Evolutionary conservation across 2,113 vertebrate genomes (phyloP).

Genomic region (Orientallactaga bullata): DNA sequence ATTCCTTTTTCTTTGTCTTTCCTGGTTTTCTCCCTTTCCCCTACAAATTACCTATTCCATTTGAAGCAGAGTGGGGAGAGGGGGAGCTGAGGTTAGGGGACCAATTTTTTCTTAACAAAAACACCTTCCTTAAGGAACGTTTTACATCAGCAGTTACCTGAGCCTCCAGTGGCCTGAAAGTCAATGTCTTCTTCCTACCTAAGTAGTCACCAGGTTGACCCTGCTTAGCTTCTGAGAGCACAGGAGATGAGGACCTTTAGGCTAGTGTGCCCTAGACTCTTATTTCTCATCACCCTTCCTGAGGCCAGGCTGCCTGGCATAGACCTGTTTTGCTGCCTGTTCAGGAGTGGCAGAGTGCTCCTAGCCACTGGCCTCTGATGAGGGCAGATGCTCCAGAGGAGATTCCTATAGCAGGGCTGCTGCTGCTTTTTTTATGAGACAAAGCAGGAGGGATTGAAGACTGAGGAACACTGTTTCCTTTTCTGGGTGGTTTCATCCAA

Average conservation of each 20-base stretch:
- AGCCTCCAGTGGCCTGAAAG: background rate
- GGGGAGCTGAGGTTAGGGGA: background rate
- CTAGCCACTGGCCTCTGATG: background rate
- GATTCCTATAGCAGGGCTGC: conserved; percentile 21
- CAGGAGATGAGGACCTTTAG: background rate
- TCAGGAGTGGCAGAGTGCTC: background rate
- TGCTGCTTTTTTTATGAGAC: background rate
- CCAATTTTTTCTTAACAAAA: conserved; percentile 59
- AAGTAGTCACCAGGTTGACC: background rate
- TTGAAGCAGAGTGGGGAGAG: too few relatives aligned
- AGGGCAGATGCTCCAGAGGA: background rate
- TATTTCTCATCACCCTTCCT: background rate
- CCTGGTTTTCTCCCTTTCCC: too few relatives aligned
- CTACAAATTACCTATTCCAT: conserved; percentile 44
- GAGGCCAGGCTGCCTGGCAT: background rate
- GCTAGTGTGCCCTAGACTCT: background rate
- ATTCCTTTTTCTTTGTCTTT: background rate
- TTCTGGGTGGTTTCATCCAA: conserved; percentile 4
- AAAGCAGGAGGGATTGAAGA: background rate
- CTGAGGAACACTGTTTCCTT: background rate
- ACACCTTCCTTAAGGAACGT: conserved; percentile 16
- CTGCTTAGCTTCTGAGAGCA: background rate
- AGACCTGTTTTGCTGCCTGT: background rate
- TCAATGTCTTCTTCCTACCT: background rate
- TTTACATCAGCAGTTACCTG: too few relatives aligned